A percentile compares a stretch with the other conserved stretches of the same genome.
Conservation (phyloP, 2,113 vertebrate species). For the Phainopepla nitens region DNA sequence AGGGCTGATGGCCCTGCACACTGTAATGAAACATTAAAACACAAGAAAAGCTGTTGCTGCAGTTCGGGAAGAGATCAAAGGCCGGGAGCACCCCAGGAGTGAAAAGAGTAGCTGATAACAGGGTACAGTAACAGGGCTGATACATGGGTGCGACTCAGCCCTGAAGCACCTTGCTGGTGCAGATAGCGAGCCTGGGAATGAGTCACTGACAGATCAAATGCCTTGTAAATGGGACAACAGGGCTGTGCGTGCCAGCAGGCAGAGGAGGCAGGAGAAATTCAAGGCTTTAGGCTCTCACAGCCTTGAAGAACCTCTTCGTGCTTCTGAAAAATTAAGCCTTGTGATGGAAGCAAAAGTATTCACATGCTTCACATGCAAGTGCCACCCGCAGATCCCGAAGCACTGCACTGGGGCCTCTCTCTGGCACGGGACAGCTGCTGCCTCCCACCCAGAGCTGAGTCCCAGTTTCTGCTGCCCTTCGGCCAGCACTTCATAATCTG, state of each 20-base stretch:
- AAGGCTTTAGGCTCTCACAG: constrained; percentile 10
- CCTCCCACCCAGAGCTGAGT: background rate
- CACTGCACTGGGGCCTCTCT: background rate
- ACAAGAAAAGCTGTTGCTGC: background rate
- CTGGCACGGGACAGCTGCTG: background rate
- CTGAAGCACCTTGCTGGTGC: background rate
- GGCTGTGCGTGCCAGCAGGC: background rate
- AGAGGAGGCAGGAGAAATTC: background rate
- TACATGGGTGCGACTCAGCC: background rate
- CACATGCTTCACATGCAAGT: rapidly evolving
- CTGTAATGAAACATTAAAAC: background rate
- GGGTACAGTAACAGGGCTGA: background rate
- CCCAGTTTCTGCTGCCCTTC: background rate
- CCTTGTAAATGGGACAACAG: background rate
- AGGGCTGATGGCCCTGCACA: background rate
- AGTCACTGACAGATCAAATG: background rate
- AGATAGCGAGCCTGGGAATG: background rate
- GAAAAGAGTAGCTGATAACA: background rate
- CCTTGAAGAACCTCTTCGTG: background rate
- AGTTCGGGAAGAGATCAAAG: constrained; percentile 1
- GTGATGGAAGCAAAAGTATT: background rate
- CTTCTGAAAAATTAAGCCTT: background rate
- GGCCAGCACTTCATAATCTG: background rate
- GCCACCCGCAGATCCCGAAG: background rate
- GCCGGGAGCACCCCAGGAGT: background rate